Evolutionary conservation across 2,888 invertebrate genomes (phyloP).

Genomic region (Monochamus alternatus): DNA sequence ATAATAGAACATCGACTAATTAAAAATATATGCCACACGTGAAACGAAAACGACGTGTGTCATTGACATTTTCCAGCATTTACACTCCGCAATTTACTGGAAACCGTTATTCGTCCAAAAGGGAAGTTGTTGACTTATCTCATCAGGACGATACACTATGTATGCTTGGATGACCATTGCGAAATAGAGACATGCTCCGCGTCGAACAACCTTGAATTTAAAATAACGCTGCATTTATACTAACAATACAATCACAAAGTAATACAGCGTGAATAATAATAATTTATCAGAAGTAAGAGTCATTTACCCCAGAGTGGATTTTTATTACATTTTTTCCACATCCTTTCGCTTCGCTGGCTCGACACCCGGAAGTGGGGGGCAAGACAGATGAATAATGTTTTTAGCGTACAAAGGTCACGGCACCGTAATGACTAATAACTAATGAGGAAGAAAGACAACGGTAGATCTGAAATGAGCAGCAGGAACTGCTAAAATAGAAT

Average conservation of each 20-base stretch:
- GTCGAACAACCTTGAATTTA: slow-evolving; percentile 30
- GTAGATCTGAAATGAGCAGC: slow-evolving; percentile 12
- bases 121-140: slow-evolving; percentile 30
- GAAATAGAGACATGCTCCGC: slow-evolving; percentile 8
- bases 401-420: slow-evolving; percentile 29
- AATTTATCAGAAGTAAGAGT: slow-evolving; percentile 31
- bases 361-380: slow-evolving; percentile 16
- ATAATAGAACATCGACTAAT: no score
- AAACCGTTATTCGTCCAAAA: slow-evolving; percentile 25
- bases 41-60: neutral
- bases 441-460: slow-evolving; percentile 23
- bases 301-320: slow-evolving; percentile 24
- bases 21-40: no score
- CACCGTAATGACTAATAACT: slow-evolving; percentile 16
- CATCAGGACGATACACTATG: slow-evolving; percentile 22
- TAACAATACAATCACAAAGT: slow-evolving; percentile 18
- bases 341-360: slow-evolving; percentile 11
- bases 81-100: neutral
- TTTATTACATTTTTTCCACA: neutral
- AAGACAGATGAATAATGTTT: slow-evolving; percentile 22
- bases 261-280: slow-evolving; percentile 32
- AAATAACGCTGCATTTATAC: slow-evolving; percentile 24
- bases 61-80: slow-evolving; percentile 10
- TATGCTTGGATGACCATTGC: slow-evolving; percentile 21
- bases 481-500: slow-evolving; percentile 15